A percentile compares a stretch with the other conserved stretches of the same genome.
phyloP scores from a whole-genome alignment of 30 jellyfish, hydroid and myxozoan species.

The Sanderia malayensis region DNA sequence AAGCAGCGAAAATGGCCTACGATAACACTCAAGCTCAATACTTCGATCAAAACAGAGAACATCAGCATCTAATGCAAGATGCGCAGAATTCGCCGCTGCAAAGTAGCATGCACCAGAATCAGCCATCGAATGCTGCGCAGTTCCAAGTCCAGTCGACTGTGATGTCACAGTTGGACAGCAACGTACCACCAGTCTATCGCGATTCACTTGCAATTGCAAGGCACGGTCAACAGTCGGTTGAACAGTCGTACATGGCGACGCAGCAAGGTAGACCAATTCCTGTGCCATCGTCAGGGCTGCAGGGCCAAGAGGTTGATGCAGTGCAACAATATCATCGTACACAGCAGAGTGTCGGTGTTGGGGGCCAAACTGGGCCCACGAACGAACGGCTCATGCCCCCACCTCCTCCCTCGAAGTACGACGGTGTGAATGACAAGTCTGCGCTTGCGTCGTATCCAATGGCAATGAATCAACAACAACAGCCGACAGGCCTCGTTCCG shows the following conservation, averaged over 20 bases:
- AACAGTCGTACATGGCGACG: not conserved
- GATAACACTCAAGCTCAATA: not conserved
- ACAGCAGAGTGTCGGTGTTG: not conserved
- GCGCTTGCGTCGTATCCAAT: not conserved
- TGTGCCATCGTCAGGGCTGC: not conserved
- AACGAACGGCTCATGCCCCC: conserved; percentile 2
- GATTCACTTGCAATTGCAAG: not conserved
- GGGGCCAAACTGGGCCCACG: not conserved
- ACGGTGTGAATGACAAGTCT: not conserved
- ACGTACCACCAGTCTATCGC: not conserved
- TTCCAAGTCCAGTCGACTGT: not conserved
- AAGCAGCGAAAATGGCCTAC: not conserved
- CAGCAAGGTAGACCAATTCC: not conserved
- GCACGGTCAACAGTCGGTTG: not conserved
- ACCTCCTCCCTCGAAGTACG: conserved; percentile 5
- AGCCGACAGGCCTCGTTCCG: not conserved
- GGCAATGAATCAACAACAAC: not conserved
- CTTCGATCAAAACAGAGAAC: conserved; percentile 3
- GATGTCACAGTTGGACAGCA: not conserved
- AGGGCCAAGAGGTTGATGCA: not conserved
- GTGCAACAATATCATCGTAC: not conserved
- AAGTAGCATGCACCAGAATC: not conserved
- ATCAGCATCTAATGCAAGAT: not conserved
- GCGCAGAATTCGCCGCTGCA: not conserved
- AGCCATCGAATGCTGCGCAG: not conserved